Conservation (phyloP, 2,797 vertebrate genomes). For the Micropoecilia bifurca region DNA sequence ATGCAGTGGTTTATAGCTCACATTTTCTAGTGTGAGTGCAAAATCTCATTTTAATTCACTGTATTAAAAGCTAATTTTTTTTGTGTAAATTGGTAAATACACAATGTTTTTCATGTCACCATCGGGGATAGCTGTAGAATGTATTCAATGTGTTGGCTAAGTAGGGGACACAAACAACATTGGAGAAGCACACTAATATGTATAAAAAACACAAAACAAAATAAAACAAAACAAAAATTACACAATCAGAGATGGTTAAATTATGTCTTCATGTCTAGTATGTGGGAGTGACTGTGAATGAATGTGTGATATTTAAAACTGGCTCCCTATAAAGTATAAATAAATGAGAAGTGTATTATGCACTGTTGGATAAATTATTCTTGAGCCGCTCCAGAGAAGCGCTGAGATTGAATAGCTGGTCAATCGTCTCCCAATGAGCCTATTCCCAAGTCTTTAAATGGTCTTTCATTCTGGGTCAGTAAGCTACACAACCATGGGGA, state of each 20-base stretch:
- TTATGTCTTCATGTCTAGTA: background rate
- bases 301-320: background rate
- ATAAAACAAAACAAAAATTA: background rate
- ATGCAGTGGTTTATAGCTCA: constrained; percentile 11
- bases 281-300: background rate
- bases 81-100: background rate
- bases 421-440: background rate
- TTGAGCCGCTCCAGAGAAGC: background rate
- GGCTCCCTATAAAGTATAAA: background rate
- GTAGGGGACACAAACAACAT: background rate
- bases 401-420: background rate
- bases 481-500: no score
- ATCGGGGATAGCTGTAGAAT: background rate
- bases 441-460: background rate
- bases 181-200: background rate
- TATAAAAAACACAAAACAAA: no score
- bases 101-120: background rate
- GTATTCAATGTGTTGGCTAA: background rate
- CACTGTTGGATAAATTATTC: background rate
- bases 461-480: no score
- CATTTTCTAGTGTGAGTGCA: background rate
- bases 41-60: background rate
- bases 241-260: background rate
- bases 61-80: background rate
- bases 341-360: background rate